Conservation (phyloP, 2,113 vertebrate genomes). For the Pseudopipra pipra region DNA sequence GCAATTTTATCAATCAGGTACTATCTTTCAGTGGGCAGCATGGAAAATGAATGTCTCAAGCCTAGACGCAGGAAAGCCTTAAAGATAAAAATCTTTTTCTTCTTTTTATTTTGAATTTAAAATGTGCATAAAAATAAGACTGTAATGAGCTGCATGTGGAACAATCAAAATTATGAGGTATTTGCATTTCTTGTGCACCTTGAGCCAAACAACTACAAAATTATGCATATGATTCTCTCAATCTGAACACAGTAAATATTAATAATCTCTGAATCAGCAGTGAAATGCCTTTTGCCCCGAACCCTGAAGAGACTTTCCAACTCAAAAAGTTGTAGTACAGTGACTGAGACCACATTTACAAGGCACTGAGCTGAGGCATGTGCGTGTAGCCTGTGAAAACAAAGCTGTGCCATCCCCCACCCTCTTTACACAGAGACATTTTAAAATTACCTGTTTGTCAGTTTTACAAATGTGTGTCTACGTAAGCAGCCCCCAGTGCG, state of each 20-base stretch:
- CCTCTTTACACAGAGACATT: neutral
- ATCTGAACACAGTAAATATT: constrained; percentile 62
- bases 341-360: neutral
- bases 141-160: constrained; percentile 34
- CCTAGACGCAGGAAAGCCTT: neutral
- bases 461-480: constrained; percentile 37
- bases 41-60: neutral
- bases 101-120: constrained; percentile 38
- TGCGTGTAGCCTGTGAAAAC: neutral
- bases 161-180: constrained; percentile 52
- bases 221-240: constrained; percentile 56
- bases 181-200: constrained; percentile 52
- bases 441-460: constrained; percentile 36
- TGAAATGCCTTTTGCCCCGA: constrained; percentile 31
- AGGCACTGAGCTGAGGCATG: neutral
- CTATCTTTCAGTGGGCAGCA: neutral
- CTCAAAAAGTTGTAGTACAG: constrained; percentile 1
- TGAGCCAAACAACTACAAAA: constrained; percentile 57
- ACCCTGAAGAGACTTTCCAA: constrained; percentile 23
- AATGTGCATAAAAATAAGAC: constrained; percentile 54
- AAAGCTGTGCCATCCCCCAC: neutral
- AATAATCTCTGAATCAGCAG: constrained; percentile 59
- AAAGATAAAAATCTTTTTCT: constrained; percentile 1
- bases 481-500: neutral
- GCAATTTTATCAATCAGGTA: neutral